Percentiles rank a stretch among this genome's conserved stretches.
Conservation (phyloP, 2,113 vertebrate species). For the Pangasianodon hypophthalmus region DNA sequence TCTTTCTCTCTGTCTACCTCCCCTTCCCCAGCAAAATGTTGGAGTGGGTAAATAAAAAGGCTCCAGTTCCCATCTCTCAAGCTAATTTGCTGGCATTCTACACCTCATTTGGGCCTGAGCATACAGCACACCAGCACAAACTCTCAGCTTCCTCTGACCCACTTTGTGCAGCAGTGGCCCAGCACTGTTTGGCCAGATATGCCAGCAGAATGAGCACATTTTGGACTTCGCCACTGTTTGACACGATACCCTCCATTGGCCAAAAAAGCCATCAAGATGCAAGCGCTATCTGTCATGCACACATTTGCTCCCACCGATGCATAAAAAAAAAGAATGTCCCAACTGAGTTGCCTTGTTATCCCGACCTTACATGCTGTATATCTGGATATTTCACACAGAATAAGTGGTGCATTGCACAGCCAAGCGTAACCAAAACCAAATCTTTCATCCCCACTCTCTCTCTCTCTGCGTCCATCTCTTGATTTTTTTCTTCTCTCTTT, state of each 20-base stretch:
- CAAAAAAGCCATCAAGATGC: conserved; percentile 28
- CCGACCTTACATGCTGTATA: background rate
- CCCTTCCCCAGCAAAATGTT: background rate
- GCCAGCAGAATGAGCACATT: conserved; percentile 48
- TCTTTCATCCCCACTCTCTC: conserved; percentile 3
- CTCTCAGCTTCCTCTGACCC: conserved; percentile 71
- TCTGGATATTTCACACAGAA: conserved; percentile 39
- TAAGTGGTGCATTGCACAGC: conserved; percentile 16
- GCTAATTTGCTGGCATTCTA: conserved; percentile 78
- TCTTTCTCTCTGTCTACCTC: background rate
- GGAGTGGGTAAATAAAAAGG: conserved; percentile 11
- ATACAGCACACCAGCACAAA: conserved; percentile 63
- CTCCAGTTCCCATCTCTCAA: conserved; percentile 57
- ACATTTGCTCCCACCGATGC: conserved; percentile 20
- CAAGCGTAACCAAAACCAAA: conserved; percentile 47
- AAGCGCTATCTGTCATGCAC: conserved; percentile 55
- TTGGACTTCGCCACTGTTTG: conserved; percentile 38
- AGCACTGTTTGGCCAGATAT: conserved; percentile 22
- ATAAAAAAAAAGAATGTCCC: conserved; percentile 15
- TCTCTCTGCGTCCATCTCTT: background rate
- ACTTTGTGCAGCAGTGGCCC: conserved; percentile 61
- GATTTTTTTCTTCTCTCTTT: background rate
- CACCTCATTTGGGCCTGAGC: conserved; percentile 73
- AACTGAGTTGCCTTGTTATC: conserved; percentile 30
- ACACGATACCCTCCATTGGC: conserved; percentile 13